These are phyloP conservation scores for Ranitomeya variabilis DNA, from an alignment of 2,113 vertebrate genomes.

Conservation along the genomic window DNA sequence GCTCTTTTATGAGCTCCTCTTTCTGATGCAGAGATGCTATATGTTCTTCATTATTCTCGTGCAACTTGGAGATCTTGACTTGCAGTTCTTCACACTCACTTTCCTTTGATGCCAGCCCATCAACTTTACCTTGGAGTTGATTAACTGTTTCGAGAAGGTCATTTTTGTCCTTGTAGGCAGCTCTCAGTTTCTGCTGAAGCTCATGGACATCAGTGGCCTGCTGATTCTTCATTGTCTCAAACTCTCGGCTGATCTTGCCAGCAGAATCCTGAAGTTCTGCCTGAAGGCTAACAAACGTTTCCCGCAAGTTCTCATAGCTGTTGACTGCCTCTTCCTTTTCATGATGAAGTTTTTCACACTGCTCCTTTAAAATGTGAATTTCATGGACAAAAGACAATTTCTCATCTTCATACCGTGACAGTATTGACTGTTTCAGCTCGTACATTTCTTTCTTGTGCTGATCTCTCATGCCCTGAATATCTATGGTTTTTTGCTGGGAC, in stretches of 20 bases:
- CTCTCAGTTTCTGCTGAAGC: conserved; percentile 80
- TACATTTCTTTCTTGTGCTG: conserved; percentile 70
- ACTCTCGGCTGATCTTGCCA: conserved; percentile 83
- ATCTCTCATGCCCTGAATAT: conserved; percentile 68
- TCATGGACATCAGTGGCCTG: conserved; percentile 78
- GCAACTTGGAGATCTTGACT: conserved; percentile 69
- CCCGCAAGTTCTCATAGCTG: conserved; percentile 79
- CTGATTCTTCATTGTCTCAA: conserved; percentile 85
- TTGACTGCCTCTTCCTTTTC: conserved; percentile 82
- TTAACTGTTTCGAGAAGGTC: conserved; percentile 74
- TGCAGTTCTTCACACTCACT: conserved; percentile 72
- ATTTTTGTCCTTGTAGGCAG: conserved; percentile 79
- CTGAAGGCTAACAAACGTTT: conserved; percentile 82
- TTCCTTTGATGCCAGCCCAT: conserved; percentile 63
- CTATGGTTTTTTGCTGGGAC: conserved; percentile 66
- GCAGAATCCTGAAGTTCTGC: conserved; percentile 83
- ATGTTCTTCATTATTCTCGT: conserved; percentile 73
- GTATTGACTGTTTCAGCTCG: conserved; percentile 69
- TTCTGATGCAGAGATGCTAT: conserved; percentile 70
- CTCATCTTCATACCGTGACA: conserved; percentile 71
- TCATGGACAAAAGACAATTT: conserved; percentile 70
- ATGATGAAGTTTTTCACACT: conserved; percentile 73
- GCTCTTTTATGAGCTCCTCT: conserved; percentile 72
- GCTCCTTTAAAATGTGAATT: conserved; percentile 74
- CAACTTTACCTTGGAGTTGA: conserved; percentile 68